Conservation (phyloP, 2,113 vertebrate genomes). For the Serinus canaria region DNA sequence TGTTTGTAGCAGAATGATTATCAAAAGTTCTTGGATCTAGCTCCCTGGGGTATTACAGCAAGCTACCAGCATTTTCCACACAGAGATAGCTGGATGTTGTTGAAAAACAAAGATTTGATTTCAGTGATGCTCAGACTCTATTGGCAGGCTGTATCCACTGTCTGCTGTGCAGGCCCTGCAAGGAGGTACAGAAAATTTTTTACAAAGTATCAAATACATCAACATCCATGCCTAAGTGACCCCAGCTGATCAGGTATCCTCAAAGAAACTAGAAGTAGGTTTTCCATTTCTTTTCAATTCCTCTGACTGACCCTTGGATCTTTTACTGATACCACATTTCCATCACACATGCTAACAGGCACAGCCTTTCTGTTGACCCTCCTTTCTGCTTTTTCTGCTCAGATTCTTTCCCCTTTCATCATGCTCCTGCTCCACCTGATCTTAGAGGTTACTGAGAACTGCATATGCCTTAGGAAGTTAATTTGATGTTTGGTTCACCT, state of each 20-base stretch:
- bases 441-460: not conserved
- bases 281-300: not conserved
- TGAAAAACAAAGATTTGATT: not conserved
- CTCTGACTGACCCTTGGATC: not conserved
- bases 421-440: not conserved
- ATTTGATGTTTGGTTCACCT: not conserved
- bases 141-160: not conserved
- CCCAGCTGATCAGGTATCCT: not conserved
- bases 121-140: not conserved
- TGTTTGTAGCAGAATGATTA: not conserved
- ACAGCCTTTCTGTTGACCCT: rapidly evolving
- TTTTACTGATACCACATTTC: not conserved
- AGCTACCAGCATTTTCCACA: not conserved
- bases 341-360: rapidly evolving
- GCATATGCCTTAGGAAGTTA: not conserved
- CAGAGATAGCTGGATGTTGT: not conserved
- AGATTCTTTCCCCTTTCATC: not conserved
- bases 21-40: not conserved
- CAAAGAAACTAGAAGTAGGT: not conserved
- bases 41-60: not conserved
- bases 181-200: not conserved
- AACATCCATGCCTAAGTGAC: not conserved
- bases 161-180: not conserved
- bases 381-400: not conserved
- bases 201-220: not conserved